A percentile compares a stretch with the other conserved stretches of the same genome.
Conservation (phyloP, 1,140 invertebrate genomes). For the Saccostrea echinata region DNA sequence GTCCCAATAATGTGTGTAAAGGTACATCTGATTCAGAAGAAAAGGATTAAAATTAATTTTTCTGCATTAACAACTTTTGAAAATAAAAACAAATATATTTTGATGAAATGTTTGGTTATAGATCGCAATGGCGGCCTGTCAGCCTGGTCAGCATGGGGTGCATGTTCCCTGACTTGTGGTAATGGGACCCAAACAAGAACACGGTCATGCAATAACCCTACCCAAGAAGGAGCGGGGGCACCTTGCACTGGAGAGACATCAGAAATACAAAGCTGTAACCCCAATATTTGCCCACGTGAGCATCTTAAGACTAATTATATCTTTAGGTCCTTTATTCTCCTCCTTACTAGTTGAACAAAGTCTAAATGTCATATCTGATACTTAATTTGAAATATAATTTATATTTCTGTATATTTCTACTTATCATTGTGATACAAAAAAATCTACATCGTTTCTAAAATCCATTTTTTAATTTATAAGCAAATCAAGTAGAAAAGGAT, state of each 20-base stretch:
- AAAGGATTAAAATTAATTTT: not conserved
- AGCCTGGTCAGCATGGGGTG: slow-evolving; percentile 41
- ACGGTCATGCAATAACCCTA: slow-evolving; percentile 58
- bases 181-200: slow-evolving; percentile 55
- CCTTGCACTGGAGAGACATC: slow-evolving; percentile 46
- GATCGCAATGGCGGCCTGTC: slow-evolving; percentile 59
- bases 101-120: slow-evolving; percentile 43
- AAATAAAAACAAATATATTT: not conserved
- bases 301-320: not conserved
- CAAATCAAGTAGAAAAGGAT: not conserved
- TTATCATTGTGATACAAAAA: no score
- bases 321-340: not conserved
- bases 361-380: no score
- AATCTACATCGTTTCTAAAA: not conserved
- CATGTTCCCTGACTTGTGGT: slow-evolving; percentile 64
- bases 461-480: not conserved
- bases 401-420: no score
- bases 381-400: no score
- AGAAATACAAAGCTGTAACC: slow-evolving; percentile 47
- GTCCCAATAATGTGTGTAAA: slow-evolving; percentile 24
- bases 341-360: not conserved
- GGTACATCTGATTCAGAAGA: not conserved
- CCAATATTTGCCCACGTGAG: slow-evolving; percentile 46
- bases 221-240: slow-evolving; percentile 52
- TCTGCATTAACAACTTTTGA: not conserved